Base-by-base conservation (phyloP, 2,888 invertebrate species). In the Laspeyria flexula region DNA sequence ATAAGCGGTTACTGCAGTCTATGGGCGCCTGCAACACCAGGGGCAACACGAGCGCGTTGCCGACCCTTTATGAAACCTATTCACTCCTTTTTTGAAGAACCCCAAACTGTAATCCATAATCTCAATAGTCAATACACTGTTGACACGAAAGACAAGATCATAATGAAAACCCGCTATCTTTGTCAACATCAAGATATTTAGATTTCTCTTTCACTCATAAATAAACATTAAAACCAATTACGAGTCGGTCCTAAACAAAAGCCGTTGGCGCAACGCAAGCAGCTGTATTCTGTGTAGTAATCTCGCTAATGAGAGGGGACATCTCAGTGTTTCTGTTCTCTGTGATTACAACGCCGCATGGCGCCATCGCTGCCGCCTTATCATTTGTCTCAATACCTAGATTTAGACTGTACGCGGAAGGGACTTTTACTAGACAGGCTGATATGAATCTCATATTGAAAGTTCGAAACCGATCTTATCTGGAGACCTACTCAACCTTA, bases 311-410 rank as follows among this genome's bases (percentile, higher is more conserved):
- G 67, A 68, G 72, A 62, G 70, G 59, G 68, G 74, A 75, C 69
- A 71, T 65, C 70, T 65, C 55, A 43, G 42, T 43, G 53, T 44
- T 51, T 3, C 35, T 38, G 33, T 23, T 65, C 68, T 67, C 78
- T 85, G 74, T 85, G 60, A 85, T 85, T 82, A 85, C 52, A 43
- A 34, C 25, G 59, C 64, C 65, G 71, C 60, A 63, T 71, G 76
- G 78, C 81, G 81, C 79, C 79, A 77, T 76, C 65, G 72, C 59
- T 55, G 50, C 52, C 65, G 75, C 79, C 69, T 75, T 77, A 75
- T 80, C 76, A 81, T 80, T 73, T 71, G 62, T n/a, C 11, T 11
- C 23, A 11, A 56, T 35, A 48, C 13, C 35, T 47, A 44, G 49
- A 34, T 43, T n/a, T n/a, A n/a, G n/a, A n/a, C n/a, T n/a, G 37